These are phyloP conservation scores for Cephus nigrinus DNA, from an alignment of 2,888 invertebrate species.

Conservation along the genomic window DNA sequence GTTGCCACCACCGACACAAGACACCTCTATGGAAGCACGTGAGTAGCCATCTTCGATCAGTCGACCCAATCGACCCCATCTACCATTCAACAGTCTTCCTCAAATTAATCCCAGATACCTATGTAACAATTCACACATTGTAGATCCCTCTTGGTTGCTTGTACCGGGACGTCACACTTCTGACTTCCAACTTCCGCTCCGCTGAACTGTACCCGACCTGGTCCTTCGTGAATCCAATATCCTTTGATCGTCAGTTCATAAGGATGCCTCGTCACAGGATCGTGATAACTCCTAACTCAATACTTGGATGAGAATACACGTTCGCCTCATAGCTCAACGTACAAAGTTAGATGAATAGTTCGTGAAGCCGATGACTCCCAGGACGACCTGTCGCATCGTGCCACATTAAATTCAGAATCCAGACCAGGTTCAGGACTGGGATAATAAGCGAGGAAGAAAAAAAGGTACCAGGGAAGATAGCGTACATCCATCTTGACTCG, in stretches of 20 bases:
- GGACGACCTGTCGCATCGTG: neutral
- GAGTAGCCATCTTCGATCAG: constrained; percentile 33
- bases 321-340: neutral
- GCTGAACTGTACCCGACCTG: neutral
- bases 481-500: neutral
- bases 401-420: neutral
- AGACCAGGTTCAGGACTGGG: neutral
- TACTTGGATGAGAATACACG: neutral
- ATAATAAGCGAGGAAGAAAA: neutral
- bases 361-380: neutral
- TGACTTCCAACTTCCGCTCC: neutral
- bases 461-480: neutral
- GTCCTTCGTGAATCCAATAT: neutral
- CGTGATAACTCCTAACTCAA: neutral
- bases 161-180: neutral
- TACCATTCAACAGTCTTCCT: neutral
- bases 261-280: neutral
- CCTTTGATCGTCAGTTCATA: neutral
- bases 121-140: neutral
- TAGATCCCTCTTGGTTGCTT: neutral
- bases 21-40: constrained; percentile 62
- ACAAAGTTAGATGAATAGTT: neutral
- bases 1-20: constrained; percentile 52
- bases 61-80: neutral
- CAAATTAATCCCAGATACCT: neutral